phyloP scores from a whole-genome alignment of 2,888 invertebrate species.

The Metalampra italica region DNA sequence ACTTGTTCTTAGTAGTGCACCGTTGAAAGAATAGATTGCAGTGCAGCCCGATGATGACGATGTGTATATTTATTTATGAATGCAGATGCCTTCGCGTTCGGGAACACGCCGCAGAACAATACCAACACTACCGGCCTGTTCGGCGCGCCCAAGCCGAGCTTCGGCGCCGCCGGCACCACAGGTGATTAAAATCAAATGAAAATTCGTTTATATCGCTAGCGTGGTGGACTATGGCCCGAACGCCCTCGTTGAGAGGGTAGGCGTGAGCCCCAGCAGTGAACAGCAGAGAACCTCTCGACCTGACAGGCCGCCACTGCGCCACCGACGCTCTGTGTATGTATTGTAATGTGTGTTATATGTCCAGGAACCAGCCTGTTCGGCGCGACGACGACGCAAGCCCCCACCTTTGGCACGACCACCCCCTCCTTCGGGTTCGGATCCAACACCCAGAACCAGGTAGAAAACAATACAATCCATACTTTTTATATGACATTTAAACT shows the following conservation, averaged over 20 bases:
- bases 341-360: neutral
- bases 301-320: too few species aligned
- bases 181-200: slow-evolving; percentile 30
- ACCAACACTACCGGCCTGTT: slow-evolving; percentile 57
- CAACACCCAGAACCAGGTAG: slow-evolving; percentile 56
- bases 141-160: slow-evolving; percentile 73
- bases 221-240: too few species aligned
- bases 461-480: too few species aligned
- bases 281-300: too few species aligned
- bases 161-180: slow-evolving; percentile 55
- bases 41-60: too few species aligned
- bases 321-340: too few species aligned
- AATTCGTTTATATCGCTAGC: too few species aligned
- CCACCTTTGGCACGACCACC: slow-evolving; percentile 62
- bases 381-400: slow-evolving; percentile 53
- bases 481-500: too few species aligned
- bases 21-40: too few species aligned
- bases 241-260: too few species aligned
- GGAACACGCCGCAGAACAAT: slow-evolving; percentile 40
- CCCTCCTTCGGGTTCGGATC: slow-evolving; percentile 64
- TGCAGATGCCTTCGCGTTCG: slow-evolving; percentile 60
- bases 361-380: slow-evolving; percentile 56
- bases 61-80: neutral
- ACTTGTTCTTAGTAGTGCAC: too few species aligned
- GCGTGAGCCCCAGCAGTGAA: too few species aligned